Base-by-base conservation (phyloP, 2,888 invertebrate species). In the Anagyrus pseudococci region DNA sequence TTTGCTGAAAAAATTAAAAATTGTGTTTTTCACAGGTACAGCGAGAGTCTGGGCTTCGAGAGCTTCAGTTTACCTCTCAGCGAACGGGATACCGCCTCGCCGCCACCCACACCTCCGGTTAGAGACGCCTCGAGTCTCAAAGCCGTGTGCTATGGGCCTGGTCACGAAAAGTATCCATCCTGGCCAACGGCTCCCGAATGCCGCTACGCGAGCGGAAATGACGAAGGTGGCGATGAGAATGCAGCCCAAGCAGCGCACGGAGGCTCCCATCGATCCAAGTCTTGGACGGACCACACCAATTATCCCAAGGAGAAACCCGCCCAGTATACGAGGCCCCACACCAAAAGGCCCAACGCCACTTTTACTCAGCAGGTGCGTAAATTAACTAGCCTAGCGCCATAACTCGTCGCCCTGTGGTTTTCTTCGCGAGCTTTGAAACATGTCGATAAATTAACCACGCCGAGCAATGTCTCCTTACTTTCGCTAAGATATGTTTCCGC, bases 81-180 rank as follows among this genome's bases (percentile, higher is more conserved):
- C 72, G 76, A 79, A 59, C 77, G 84, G 73, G 82, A 84, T 79
- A 83, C 82, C 68, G 82, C 83, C 49, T 84, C 85, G 52, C 84
- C 85, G 69, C 85, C 85, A 25, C 85, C 85, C 44, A 83, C 84
- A 66, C 85, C 88, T 33, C 88, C 89, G 46, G 87, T 87, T 50
- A 82, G 89, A 70, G 89, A 89, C 79, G 85, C 88, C 26, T 87
- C 88, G 66, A 88, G 87, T 74, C 85, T 89, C 76, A 87, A 87
- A 77, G 85, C 85, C 70, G 85, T 87, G 72, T 86, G 86, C 72
- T 88, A 88, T 81, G 87, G 88, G 48, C 87, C 88, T 63, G 88
- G 88, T 65, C 89, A 90, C 83, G 90, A 89, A 78, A 90, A 89
- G 76, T 89, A 87, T 75, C 89, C 90, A 1, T 89, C 89, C 65